phyloP scores from a whole-genome alignment of 1,140 invertebrate genomes.

The Brachionus koreanus region DNA sequence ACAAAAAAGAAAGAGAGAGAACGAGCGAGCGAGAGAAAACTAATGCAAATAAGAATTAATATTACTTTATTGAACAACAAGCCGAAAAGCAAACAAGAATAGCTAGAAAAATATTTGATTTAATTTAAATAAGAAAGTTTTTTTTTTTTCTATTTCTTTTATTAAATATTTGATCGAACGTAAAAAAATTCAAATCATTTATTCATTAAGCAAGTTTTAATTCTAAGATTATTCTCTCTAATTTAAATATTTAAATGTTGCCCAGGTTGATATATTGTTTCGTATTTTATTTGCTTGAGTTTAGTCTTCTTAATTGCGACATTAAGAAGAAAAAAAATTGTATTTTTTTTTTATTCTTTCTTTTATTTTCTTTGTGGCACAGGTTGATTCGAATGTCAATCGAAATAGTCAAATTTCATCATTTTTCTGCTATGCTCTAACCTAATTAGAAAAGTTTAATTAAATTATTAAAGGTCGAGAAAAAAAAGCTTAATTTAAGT shows the following conservation, averaged over 20 bases:
- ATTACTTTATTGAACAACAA: conserved; percentile 35
- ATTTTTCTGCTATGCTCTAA: neutral
- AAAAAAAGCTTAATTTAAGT: neutral
- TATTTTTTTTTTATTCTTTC: neutral
- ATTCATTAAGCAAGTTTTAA: conserved; percentile 14
- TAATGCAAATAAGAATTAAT: neutral
- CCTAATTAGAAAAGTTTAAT: neutral
- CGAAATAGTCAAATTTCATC: neutral
- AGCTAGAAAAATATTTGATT: conserved; percentile 36
- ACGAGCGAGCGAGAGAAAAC: neutral
- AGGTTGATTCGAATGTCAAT: neutral
- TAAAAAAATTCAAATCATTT: conserved; percentile 4
- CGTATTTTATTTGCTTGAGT: neutral
- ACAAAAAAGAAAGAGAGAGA: neutral
- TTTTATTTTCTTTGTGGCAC: neutral
- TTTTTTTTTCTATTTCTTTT: conserved; percentile 21
- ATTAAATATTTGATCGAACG: conserved; percentile 29
- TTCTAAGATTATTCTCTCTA: conserved; percentile 3
- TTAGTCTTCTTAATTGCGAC: neutral
- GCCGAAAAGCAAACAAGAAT: conserved; percentile 35
- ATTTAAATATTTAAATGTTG: conserved; percentile 28
- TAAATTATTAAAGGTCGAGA: neutral
- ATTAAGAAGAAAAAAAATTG: neutral
- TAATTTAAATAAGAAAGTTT: conserved; percentile 40
- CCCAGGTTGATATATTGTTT: neutral